These are phyloP conservation scores for Diacarnus erythraeanus DNA, from an alignment of 37 sponge, comb jelly and placozoan genomes.

Conservation along the genomic window DNA sequence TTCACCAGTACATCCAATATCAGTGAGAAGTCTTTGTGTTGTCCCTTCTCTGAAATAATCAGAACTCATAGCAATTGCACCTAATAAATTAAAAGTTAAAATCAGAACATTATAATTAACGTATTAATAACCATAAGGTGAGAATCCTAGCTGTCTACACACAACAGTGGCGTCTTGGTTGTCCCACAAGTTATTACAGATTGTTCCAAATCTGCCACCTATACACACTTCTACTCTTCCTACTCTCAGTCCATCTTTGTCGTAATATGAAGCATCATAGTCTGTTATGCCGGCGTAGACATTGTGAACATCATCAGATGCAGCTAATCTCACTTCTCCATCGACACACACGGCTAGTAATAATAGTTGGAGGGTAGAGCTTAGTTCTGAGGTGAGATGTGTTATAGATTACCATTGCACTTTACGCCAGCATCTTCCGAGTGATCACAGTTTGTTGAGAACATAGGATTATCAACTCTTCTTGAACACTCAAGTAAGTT, in stretches of 20 bases:
- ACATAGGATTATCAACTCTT: background rate
- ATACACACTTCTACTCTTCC: slow-evolving; percentile 52
- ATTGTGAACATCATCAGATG: background rate
- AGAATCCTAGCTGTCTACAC: slow-evolving; percentile 44
- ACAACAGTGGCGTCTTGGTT: slow-evolving; percentile 38
- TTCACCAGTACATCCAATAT: background rate
- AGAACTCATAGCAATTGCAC: background rate
- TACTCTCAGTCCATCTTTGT: slow-evolving; percentile 31
- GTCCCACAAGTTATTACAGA: slow-evolving; percentile 37
- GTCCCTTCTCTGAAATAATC: background rate
- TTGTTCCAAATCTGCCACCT: slow-evolving; percentile 33
- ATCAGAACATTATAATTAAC: background rate
- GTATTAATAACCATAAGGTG: slow-evolving; percentile 22
- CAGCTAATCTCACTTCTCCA: slow-evolving; percentile 22
- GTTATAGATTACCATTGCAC: slow-evolving; percentile 17
- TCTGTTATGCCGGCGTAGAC: slow-evolving; percentile 13
- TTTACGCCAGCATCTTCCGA: slow-evolving; percentile 58
- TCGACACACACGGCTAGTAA: slow-evolving; percentile 13
- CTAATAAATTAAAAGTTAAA: background rate
- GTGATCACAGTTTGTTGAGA: slow-evolving; percentile 32
- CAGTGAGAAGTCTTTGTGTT: background rate
- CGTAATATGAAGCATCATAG: slow-evolving; percentile 3
- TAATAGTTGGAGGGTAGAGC: too few species aligned
- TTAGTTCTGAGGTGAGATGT: too few species aligned
- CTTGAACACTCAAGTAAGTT: slow-evolving; percentile 27